Conservation (phyloP, 2,797 vertebrate species). For the Schizopygopsis pylzovi region DNA sequence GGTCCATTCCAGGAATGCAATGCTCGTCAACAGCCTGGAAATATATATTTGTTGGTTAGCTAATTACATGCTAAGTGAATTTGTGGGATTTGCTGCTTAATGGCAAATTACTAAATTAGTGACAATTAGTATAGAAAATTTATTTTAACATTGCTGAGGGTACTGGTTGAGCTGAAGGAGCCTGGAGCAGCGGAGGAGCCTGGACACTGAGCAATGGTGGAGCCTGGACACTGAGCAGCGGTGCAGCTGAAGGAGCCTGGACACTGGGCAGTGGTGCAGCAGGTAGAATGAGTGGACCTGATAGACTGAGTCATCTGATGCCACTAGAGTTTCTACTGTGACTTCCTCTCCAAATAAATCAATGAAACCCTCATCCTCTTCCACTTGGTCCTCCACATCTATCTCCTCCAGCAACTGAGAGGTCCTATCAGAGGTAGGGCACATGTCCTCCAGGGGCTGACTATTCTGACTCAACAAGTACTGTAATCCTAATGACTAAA, state of each 20-base stretch:
- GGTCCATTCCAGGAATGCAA: background rate
- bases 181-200: background rate
- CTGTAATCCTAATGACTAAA: too few relatives aligned
- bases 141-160: background rate
- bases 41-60: conserved; percentile 1
- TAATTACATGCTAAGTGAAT: background rate
- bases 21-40: background rate
- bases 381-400: too few relatives aligned
- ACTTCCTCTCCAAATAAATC: too few relatives aligned
- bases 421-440: too few relatives aligned
- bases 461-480: too few relatives aligned
- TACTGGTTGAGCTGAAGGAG: background rate
- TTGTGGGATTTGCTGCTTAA: background rate
- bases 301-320: too few relatives aligned
- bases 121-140: background rate
- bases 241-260: background rate
- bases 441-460: too few relatives aligned
- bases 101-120: background rate
- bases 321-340: too few relatives aligned
- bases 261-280: background rate
- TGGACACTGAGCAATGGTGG: background rate
- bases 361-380: too few relatives aligned
- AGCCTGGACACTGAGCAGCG: background rate
- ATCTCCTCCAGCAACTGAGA: too few relatives aligned
- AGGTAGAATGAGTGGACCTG: too few relatives aligned